A percentile compares a stretch with the other conserved stretches of the same genome.
phyloP scores from a whole-genome alignment of 2,797 vertebrate species.

The Pseudochaenichthys georgianus region DNA sequence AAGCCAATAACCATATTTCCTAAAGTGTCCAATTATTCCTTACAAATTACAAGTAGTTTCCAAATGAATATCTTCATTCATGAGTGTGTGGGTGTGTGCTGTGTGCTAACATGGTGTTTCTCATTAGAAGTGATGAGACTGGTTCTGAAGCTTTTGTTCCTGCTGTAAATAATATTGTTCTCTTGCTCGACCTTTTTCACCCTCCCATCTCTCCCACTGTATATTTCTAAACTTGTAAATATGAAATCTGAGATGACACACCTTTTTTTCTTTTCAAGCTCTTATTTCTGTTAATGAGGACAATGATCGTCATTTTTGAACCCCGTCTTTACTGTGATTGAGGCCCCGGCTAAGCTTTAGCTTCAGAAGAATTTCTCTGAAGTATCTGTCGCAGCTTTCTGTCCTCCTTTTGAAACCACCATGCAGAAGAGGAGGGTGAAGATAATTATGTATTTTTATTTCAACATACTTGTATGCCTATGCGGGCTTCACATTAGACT shows the following conservation, averaged over 20 bases:
- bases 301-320: slow-evolving; percentile 45
- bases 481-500: slow-evolving; percentile 55
- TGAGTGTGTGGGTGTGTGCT: slow-evolving; percentile 39
- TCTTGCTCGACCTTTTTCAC: slow-evolving; percentile 61
- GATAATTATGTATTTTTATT: slow-evolving; percentile 54
- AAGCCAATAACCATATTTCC: slow-evolving; percentile 16
- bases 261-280: slow-evolving; percentile 62
- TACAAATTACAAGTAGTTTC: slow-evolving; percentile 36
- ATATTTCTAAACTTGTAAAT: slow-evolving; percentile 79
- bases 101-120: slow-evolving; percentile 45
- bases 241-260: slow-evolving; percentile 72
- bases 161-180: slow-evolving; percentile 76
- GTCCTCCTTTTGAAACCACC: slow-evolving; percentile 51
- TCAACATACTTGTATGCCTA: slow-evolving; percentile 52
- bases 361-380: slow-evolving; percentile 58
- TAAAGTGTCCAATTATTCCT: slow-evolving; percentile 41
- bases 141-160: slow-evolving; percentile 56
- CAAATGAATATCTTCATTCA: slow-evolving; percentile 43
- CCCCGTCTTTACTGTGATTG: slow-evolving; percentile 65
- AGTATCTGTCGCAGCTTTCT: slow-evolving; percentile 53
- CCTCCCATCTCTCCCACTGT: slow-evolving; percentile 64
- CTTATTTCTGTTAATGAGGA: slow-evolving; percentile 65
- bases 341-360: slow-evolving; percentile 72
- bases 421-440: slow-evolving; percentile 68
- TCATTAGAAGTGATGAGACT: slow-evolving; percentile 54